Percentiles rank a stretch among this genome's conserved stretches.
phyloP scores from a whole-genome alignment of 2,113 vertebrate genomes.

The Callorhinus ursinus region DNA sequence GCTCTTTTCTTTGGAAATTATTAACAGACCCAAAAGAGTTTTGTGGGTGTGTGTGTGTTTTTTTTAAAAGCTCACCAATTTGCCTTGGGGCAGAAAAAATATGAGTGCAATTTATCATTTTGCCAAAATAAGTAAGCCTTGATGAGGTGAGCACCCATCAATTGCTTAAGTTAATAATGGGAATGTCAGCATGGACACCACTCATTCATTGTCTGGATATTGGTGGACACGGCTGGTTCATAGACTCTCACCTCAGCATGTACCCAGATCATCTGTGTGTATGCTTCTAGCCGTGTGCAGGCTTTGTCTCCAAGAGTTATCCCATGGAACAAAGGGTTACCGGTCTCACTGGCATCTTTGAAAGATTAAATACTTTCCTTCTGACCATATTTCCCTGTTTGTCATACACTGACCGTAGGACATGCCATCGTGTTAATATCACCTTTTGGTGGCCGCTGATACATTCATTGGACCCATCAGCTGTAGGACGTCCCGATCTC shows the following conservation, averaged over 20 bases:
- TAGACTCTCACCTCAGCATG: neutral
- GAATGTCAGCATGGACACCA: neutral
- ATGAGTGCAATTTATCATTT: conserved; percentile 72
- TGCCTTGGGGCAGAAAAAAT: conserved; percentile 65
- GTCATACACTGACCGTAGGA: neutral
- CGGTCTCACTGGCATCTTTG: neutral
- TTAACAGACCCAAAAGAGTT: conserved; percentile 70
- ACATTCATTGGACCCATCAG: neutral
- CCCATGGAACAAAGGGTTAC: neutral
- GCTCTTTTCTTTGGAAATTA: conserved; percentile 76
- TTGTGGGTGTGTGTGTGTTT: neutral
- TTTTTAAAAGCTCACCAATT: conserved; percentile 65
- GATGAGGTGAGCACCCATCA: conserved; percentile 56
- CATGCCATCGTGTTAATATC: neutral
- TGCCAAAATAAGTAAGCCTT: conserved; percentile 62
- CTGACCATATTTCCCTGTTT: neutral
- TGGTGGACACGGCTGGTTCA: neutral
- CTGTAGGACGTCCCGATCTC: neutral
- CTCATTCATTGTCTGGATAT: neutral
- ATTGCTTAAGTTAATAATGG: neutral
- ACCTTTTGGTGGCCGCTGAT: neutral
- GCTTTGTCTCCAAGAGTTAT: neutral
- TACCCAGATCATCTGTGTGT: neutral
- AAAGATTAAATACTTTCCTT: conserved; percentile 21
- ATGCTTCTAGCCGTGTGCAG: neutral